Evolutionary conservation across 2,888 invertebrate species (phyloP).

Genomic region (Subacronicta megacephala): DNA sequence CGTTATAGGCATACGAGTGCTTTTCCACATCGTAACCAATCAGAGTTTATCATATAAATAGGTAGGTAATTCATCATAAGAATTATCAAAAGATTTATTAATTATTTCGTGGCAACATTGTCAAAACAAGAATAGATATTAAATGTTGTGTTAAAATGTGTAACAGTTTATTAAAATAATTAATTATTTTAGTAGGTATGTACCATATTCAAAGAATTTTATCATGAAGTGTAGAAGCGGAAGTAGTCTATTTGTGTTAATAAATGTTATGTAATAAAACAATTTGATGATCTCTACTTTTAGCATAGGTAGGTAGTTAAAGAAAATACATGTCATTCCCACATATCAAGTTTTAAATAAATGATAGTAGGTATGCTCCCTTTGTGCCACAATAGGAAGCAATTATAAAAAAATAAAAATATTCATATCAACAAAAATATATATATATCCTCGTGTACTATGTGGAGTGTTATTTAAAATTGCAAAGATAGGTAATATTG

Average conservation of each 20-base stretch:
- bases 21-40: not conserved
- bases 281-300: constrained; percentile 45
- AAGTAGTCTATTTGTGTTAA: constrained; percentile 30
- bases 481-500: constrained; percentile 22
- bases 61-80: not conserved
- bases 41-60: not conserved
- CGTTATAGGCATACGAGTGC: too few relatives aligned
- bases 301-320: constrained; percentile 59
- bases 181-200: too few relatives aligned
- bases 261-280: constrained; percentile 26
- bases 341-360: constrained; percentile 72
- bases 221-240: constrained; percentile 10
- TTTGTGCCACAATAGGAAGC: constrained; percentile 74
- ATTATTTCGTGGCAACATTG: not conserved
- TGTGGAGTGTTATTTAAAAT: constrained; percentile 22
- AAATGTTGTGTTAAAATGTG: constrained; percentile 44
- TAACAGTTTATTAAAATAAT: constrained; percentile 49
- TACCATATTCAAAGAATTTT: constrained; percentile 10
- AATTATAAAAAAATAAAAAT: constrained; percentile 49
- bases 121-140: constrained; percentile 24
- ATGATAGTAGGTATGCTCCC: constrained; percentile 65
- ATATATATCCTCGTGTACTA: constrained; percentile 7
- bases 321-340: constrained; percentile 74
- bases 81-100: not conserved
- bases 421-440: constrained; percentile 46